Conservation (phyloP, 30 jellyfish, hydroid and myxozoan species). For the Aurelia sp. region DNA sequence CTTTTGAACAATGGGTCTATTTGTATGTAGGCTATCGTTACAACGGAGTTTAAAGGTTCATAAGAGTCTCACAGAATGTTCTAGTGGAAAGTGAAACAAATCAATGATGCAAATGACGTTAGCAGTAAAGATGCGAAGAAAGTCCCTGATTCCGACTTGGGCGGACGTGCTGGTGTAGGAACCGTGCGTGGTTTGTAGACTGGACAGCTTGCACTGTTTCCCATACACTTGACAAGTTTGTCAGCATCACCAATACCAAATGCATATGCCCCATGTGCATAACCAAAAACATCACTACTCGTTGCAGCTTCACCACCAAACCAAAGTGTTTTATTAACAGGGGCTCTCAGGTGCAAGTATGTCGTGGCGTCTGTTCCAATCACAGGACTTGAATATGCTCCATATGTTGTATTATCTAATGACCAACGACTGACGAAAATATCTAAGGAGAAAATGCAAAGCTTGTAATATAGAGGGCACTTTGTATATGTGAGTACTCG, state of each 20-base stretch:
- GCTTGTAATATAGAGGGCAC: no score
- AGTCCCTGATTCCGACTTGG: no score
- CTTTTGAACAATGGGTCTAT: no score
- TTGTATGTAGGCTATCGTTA: no score
- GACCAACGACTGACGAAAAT: conserved; percentile 74
- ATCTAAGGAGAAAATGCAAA: conserved; percentile 1
- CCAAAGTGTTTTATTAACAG: conserved; percentile 64
- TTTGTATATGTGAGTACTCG: no score
- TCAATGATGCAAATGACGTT: no score
- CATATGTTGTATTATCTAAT: conserved; percentile 49
- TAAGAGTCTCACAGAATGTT: no score
- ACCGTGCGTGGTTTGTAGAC: conserved; percentile 34
- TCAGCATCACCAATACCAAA: conserved; percentile 31
- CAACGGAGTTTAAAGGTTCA: no score
- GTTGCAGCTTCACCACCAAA: conserved; percentile 82
- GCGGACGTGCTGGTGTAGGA: no score
- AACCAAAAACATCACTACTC: conserved; percentile 48
- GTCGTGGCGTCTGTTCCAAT: conserved; percentile 58
- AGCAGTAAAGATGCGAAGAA: no score
- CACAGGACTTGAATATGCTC: conserved; percentile 60
- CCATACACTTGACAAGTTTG: conserved; percentile 41
- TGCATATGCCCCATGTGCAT: conserved; percentile 53
- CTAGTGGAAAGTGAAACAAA: no score
- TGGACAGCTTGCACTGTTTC: conserved; percentile 52
- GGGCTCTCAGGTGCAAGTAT: conserved; percentile 46